phyloP scores from a whole-genome alignment of 2,113 vertebrate species.

The Colistium nudipinnis region DNA sequence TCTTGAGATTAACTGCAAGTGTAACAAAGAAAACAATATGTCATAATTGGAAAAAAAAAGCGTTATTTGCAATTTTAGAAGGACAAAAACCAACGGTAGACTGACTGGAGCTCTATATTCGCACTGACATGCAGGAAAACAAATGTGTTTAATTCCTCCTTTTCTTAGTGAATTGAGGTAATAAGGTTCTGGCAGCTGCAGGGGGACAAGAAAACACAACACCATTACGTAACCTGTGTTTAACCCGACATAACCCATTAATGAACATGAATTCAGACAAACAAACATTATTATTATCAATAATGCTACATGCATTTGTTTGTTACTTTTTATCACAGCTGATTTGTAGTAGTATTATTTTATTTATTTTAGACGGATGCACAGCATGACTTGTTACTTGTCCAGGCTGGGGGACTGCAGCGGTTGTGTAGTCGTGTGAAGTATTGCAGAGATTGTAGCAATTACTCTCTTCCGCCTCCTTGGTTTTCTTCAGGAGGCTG shows the following conservation, averaged over 20 bases:
- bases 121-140: background rate
- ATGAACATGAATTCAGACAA: too few relatives aligned
- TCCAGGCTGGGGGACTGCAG: too few relatives aligned
- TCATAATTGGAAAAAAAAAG: too few relatives aligned
- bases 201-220: conserved; percentile 1
- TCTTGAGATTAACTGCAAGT: background rate
- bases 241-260: conserved; percentile 9
- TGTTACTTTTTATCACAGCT: too few relatives aligned
- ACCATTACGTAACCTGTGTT: conserved; percentile 38
- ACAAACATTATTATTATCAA: too few relatives aligned
- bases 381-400: background rate
- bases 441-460: background rate
- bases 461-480: conserved; percentile 13
- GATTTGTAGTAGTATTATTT: too few relatives aligned
- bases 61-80: too few relatives aligned
- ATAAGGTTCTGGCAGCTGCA: conserved; percentile 9
- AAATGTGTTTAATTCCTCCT: background rate
- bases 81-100: too few relatives aligned
- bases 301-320: background rate
- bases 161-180: conserved; percentile 4
- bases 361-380: background rate
- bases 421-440: conserved; percentile 2
- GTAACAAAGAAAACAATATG: background rate
- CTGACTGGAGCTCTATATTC: background rate
- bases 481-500: conserved; percentile 13